Evolutionary conservation across 2,797 vertebrate species (phyloP).

Genomic region (Sebastes jordani): DNA sequence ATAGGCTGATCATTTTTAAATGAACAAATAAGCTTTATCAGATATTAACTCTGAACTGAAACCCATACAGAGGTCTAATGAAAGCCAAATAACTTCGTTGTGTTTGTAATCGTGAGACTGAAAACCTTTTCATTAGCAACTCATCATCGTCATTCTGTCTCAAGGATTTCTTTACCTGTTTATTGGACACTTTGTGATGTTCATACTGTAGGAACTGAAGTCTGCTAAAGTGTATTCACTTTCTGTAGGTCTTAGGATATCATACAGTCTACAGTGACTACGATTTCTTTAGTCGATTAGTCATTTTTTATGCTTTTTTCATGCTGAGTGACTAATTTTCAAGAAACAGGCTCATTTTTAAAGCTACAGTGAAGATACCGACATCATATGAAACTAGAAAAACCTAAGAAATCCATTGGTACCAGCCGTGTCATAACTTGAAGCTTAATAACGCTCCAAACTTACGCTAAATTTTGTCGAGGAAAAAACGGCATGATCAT

Average conservation of each 20-base stretch:
- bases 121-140: not conserved
- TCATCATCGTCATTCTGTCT: not conserved
- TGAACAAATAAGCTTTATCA: not conserved
- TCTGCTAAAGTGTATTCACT: not conserved
- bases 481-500: too few relatives aligned
- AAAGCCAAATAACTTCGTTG: not conserved
- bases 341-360: too few relatives aligned
- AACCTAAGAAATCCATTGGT: fast-evolving
- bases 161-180: not conserved
- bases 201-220: not conserved
- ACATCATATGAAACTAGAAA: too few relatives aligned
- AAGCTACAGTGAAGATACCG: too few relatives aligned
- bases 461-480: too few relatives aligned
- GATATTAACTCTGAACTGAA: not conserved
- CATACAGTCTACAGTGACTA: not conserved
- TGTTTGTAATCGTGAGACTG: not conserved
- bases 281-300: too few relatives aligned
- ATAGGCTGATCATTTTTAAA: not conserved
- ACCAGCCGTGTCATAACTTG: too few relatives aligned
- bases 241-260: not conserved
- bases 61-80: not conserved
- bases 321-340: too few relatives aligned
- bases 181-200: not conserved
- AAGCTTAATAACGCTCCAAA: too few relatives aligned
- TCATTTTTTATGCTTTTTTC: too few relatives aligned